Conservation (phyloP, 2,113 vertebrate species). For the Phycodurus eques region DNA sequence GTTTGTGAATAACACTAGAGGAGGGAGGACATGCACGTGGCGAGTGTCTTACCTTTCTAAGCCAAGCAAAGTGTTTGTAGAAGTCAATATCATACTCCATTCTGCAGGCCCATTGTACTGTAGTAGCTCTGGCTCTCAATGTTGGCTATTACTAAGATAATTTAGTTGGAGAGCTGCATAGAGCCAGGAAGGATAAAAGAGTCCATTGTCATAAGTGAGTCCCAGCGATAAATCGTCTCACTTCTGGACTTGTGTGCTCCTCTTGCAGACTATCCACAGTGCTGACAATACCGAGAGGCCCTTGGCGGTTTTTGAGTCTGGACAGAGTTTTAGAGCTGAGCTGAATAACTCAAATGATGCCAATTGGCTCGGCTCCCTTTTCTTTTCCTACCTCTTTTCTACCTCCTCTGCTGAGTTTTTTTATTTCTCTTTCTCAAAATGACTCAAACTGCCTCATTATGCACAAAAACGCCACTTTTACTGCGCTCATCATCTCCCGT, state of each 20-base stretch:
- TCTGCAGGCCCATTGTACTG: slow-evolving; percentile 84
- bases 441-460: slow-evolving; percentile 30
- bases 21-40: not conserved
- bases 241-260: slow-evolving; percentile 21
- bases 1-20: not conserved
- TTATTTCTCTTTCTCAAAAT: slow-evolving; percentile 30
- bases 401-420: slow-evolving; percentile 46
- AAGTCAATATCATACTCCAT: slow-evolving; percentile 98
- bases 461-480: slow-evolving; percentile 22
- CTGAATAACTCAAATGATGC: slow-evolving; percentile 65
- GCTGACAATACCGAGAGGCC: slow-evolving; percentile 50
- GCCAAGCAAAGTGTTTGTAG: slow-evolving; percentile 96
- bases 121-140: slow-evolving; percentile 56
- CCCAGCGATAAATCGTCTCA: slow-evolving; percentile 35
- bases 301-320: slow-evolving; percentile 76
- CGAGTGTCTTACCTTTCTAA: slow-evolving; percentile 88
- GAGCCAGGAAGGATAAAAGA: slow-evolving; percentile 12
- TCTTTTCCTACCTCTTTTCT: slow-evolving; percentile 45
- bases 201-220: slow-evolving; percentile 29
- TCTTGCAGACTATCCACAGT: slow-evolving; percentile 59
- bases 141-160: slow-evolving; percentile 38
- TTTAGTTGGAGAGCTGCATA: slow-evolving; percentile 23
- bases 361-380: slow-evolving; percentile 68
- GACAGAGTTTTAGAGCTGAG: slow-evolving; percentile 66
- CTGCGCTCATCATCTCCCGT: slow-evolving; percentile 24